Base-by-base conservation (phyloP, 2,888 invertebrate genomes). In the Catocala sponsa region DNA sequence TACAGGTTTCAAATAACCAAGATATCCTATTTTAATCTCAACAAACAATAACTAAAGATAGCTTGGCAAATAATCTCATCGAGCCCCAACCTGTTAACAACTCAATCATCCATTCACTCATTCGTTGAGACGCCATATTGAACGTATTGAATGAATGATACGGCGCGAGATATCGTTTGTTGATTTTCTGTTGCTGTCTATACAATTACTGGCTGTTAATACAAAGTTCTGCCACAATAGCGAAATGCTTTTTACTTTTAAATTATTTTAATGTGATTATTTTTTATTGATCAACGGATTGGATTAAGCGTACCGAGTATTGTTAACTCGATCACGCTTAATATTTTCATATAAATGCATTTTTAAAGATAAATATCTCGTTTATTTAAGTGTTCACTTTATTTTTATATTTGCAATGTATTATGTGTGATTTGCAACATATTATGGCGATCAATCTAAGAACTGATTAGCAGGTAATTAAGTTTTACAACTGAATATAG, bases 71-170 rank as follows among this genome's bases (percentile, higher is more conserved):
- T 43, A 55, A 62, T 71, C 49, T 53, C 43, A 25, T 32, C 54
- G 65, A 85, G 85, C 86, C 85, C 79, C 6, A 44, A 44, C 44
- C 6, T 44, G n/a, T 44, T 81, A 88, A 90, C 89, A 83, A 73
- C 85, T 91, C 89, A 91, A 91, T 91, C 83, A 90, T 89, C 84
- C 84, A 88, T 78, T 82, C 84, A 78, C 76, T 84, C 84, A 81
- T 78, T 81, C 77, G 67, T 10, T 80, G 35, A 74, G 59, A 68
- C 72, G 71, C 77, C 77, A 76, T 72, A 59, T 71, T 74, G 60
- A 68, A 62, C 52, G 56, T 55, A 61, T 74, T 76, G 79, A 81
- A 75, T 80, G 81, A 80, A 77, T 68, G 77, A 79, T 80, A 65
- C 49, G 57, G 60, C 50, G 67, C 56, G 43, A 67, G 66, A 66